Conservation (phyloP, 2,888 invertebrate species). For the Andrena praecox region DNA sequence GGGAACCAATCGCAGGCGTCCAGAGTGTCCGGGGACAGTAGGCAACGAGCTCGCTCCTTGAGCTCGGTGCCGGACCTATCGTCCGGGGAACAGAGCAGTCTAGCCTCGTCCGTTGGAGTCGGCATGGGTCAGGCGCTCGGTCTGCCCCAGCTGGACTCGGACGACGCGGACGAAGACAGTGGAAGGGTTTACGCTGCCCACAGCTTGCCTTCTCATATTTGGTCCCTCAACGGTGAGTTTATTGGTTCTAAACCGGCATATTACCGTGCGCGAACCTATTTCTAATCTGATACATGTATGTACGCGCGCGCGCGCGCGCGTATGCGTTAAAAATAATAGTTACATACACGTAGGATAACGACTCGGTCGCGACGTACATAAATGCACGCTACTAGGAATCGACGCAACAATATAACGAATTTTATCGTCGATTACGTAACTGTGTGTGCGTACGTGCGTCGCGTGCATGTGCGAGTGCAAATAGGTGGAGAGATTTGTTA, state of each 20-base stretch:
- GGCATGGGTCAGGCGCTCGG: slow-evolving; percentile 89
- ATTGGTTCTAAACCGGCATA: background rate
- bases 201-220: slow-evolving; percentile 96
- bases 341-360: too few relatives aligned
- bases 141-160: slow-evolving; percentile 89
- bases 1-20: slow-evolving; percentile 81
- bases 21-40: slow-evolving; percentile 81
- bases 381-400: background rate
- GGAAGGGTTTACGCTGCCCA: slow-evolving; percentile 94
- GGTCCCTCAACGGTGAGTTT: slow-evolving; percentile 94
- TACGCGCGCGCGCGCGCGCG: background rate
- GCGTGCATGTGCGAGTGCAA: background rate
- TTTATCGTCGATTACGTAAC: slow-evolving; percentile 47
- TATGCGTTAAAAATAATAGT: background rate
- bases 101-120: slow-evolving; percentile 88
- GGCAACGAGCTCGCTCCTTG: slow-evolving; percentile 93
- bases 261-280: background rate
- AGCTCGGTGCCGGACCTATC: slow-evolving; percentile 93
- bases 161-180: slow-evolving; percentile 87
- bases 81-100: slow-evolving; percentile 87
- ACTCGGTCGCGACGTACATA: background rate
- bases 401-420: slow-evolving; percentile 3
- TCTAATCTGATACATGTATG: background rate
- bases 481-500: background rate
- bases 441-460: background rate